A percentile compares a stretch with the other conserved stretches of the same genome.
Evolutionary conservation across 35 echinoderm and acorn worm genomes (phyloP).

Genomic region (Heliocidaris tuberculata): DNA sequence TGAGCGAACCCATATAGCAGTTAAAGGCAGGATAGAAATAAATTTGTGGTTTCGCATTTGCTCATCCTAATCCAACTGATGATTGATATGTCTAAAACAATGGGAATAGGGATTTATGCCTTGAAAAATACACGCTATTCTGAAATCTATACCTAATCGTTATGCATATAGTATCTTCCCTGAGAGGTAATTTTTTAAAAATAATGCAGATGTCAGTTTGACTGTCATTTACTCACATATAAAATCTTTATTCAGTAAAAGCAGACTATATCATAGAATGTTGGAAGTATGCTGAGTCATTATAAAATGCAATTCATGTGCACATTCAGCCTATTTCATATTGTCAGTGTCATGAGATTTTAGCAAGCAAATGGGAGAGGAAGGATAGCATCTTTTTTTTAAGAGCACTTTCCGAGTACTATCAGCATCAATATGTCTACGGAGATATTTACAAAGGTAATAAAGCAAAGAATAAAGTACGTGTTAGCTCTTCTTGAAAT

Average conservation of each 20-base stretch:
- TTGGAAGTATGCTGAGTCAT: background rate
- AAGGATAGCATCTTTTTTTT: background rate
- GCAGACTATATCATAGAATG: background rate
- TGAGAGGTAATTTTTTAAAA: background rate
- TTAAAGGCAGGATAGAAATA: background rate
- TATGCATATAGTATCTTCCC: background rate
- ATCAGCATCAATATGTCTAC: background rate
- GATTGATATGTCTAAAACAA: slow-evolving; percentile 18
- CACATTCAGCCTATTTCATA: background rate
- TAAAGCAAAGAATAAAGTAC: background rate
- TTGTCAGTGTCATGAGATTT: background rate
- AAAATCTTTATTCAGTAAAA: background rate
- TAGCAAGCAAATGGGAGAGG: background rate
- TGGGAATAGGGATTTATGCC: background rate
- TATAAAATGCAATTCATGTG: background rate
- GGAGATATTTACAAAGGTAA: background rate
- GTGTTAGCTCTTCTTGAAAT: background rate
- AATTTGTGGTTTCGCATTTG: slow-evolving; percentile 1
- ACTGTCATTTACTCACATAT: background rate
- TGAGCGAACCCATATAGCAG: too few species aligned
- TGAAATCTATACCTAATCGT: slow-evolving; percentile 18
- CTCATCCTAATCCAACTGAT: background rate
- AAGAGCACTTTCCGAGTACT: background rate
- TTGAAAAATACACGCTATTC: background rate
- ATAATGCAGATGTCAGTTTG: background rate